A percentile compares a stretch with the other conserved stretches of the same genome.
phyloP scores from a whole-genome alignment of 2,888 invertebrate genomes.

The Sinotaia quadrata region DNA sequence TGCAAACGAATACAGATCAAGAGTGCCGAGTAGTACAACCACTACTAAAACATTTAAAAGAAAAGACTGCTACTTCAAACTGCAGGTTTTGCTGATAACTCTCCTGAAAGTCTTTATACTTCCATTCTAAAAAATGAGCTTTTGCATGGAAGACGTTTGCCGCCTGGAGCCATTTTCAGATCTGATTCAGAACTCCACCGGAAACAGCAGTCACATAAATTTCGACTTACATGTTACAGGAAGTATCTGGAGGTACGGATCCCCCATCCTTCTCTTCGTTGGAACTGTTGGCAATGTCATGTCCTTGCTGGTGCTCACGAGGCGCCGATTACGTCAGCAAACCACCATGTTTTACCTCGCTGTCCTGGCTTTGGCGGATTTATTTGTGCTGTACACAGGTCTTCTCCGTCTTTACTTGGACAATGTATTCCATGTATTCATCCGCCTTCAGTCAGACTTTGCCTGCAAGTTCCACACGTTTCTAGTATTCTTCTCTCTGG shows the following conservation, averaged over 20 bases:
- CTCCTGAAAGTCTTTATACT: too few relatives aligned
- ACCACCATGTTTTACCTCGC: constrained; percentile 41
- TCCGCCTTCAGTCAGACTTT: constrained; percentile 47
- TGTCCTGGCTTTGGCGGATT: constrained; percentile 34
- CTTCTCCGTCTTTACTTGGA: constrained; percentile 43
- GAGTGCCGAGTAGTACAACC: too few relatives aligned
- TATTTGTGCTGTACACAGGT: constrained; percentile 30
- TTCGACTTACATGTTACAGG: too few relatives aligned
- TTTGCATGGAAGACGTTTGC: too few relatives aligned
- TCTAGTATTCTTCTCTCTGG: constrained; percentile 59
- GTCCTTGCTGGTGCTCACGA: constrained; percentile 33
- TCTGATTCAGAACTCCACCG: too few relatives aligned
- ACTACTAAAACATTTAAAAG: too few relatives aligned
- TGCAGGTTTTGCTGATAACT: too few relatives aligned
- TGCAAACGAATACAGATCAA: too few relatives aligned
- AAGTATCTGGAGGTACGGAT: constrained; percentile 23
- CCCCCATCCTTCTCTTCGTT: constrained; percentile 24
- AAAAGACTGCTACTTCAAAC: too few relatives aligned
- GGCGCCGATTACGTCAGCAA: constrained; percentile 23
- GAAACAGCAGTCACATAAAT: too few relatives aligned
- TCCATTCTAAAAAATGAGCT: too few relatives aligned
- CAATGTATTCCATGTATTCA: constrained; percentile 39
- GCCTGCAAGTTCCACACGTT: constrained; percentile 64
- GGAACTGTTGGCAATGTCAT: constrained; percentile 40
- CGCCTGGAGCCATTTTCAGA: too few relatives aligned